Conservation (phyloP, 2,113 vertebrate species). For the Cyanoliseus patagonus region DNA sequence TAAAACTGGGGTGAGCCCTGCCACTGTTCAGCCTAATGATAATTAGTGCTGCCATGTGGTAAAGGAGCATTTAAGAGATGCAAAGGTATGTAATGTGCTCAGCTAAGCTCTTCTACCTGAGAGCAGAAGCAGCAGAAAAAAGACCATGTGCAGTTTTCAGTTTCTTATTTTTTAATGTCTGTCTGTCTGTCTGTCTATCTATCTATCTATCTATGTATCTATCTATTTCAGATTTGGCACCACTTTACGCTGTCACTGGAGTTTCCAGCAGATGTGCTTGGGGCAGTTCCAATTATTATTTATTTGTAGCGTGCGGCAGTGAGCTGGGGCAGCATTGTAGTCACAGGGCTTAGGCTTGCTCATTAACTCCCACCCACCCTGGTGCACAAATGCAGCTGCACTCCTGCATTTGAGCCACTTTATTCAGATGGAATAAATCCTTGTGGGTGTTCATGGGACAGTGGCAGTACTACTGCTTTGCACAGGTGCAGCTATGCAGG, state of each 20-base stretch:
- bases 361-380: neutral
- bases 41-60: neutral
- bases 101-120: neutral
- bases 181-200: too few relatives aligned
- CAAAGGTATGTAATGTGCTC: neutral
- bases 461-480: neutral
- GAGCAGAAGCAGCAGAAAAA: neutral
- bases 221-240: neutral
- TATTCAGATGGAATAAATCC: neutral
- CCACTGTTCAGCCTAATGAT: neutral
- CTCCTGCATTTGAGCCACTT: neutral
- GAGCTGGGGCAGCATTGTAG: neutral
- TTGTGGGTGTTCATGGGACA: neutral
- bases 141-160: neutral
- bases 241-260: neutral
- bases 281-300: rapidly evolving
- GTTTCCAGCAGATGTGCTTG: neutral
- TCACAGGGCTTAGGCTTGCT: neutral
- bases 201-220: too few relatives aligned
- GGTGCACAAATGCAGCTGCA: neutral
- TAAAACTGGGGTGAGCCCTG: neutral
- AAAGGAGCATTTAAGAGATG: neutral
- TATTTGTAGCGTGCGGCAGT: neutral
- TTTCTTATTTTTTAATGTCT: neutral
- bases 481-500: neutral